Percentiles rank a stretch among this genome's conserved stretches.
Evolutionary conservation across 2,113 vertebrate genomes (phyloP).

Genomic region (Megaceryle maxima): DNA sequence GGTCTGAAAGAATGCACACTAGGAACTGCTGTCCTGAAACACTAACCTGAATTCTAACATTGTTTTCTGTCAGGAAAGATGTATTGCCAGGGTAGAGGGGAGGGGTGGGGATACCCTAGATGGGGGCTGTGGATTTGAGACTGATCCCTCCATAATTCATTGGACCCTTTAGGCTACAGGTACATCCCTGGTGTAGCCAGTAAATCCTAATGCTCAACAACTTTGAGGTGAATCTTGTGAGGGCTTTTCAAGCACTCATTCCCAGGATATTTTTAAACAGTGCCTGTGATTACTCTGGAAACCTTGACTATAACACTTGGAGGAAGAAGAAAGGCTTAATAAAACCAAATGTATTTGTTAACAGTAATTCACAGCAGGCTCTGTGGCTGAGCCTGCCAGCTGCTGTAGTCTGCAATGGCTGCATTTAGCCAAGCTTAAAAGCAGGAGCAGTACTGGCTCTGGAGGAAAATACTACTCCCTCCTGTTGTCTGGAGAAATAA

Average conservation of each 20-base stretch:
- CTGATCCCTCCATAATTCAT: background rate
- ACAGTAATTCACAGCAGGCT: conserved; percentile 30
- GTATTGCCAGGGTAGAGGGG: background rate
- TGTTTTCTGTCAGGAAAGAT: background rate
- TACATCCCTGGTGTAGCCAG: background rate
- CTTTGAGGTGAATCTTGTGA: background rate
- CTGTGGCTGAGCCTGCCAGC: background rate
- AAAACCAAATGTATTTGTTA: conserved; percentile 49
- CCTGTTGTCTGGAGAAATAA: background rate
- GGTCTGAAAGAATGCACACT: background rate
- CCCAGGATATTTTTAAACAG: background rate
- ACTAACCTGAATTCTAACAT: background rate
- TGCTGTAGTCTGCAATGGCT: background rate
- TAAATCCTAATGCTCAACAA: background rate
- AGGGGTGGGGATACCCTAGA: background rate
- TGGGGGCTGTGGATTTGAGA: background rate
- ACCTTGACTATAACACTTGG: background rate
- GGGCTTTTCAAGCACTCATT: background rate
- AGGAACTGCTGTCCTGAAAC: background rate
- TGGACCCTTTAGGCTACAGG: background rate
- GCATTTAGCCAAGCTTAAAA: conserved; percentile 10
- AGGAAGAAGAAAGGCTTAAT: conserved; percentile 26
- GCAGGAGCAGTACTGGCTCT: background rate
- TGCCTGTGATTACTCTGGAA: conserved; percentile 3
- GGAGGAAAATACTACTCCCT: background rate